A percentile compares a stretch with the other conserved stretches of the same genome.
Conservation (phyloP, 2,113 vertebrate species). For the Zingel zingel region DNA sequence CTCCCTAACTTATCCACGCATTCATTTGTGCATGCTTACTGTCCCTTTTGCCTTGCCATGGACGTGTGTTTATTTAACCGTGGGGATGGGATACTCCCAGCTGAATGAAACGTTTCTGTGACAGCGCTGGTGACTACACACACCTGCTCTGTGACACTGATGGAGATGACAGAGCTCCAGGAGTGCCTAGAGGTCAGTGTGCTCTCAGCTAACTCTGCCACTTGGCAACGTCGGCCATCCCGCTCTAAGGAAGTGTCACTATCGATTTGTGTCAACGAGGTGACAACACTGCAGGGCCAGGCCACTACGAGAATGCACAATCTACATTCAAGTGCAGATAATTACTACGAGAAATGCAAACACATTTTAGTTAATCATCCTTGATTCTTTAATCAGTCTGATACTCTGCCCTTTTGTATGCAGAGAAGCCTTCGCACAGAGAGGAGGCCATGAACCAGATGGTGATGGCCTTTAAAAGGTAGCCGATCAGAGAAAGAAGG, state of each 20-base stretch:
- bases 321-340: slow-evolving; percentile 29
- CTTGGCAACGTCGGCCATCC: slow-evolving; percentile 58
- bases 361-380: slow-evolving; percentile 12
- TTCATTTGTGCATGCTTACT: neutral
- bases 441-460: slow-evolving; percentile 44
- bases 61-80: slow-evolving; percentile 26
- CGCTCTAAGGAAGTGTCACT: slow-evolving; percentile 75
- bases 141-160: slow-evolving; percentile 66
- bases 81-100: neutral
- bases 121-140: slow-evolving; percentile 46
- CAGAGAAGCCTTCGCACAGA: slow-evolving; percentile 26
- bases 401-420: neutral
- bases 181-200: slow-evolving; percentile 58
- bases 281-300: slow-evolving; percentile 50
- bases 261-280: slow-evolving; percentile 71
- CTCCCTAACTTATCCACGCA: neutral
- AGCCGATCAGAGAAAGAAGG: slow-evolving; percentile 56
- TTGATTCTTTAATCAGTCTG: slow-evolving; percentile 38
- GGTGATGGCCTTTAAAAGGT: slow-evolving; percentile 49
- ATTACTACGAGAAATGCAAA: slow-evolving; percentile 18
- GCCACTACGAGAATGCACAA: slow-evolving; percentile 33
- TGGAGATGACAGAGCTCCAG: slow-evolving; percentile 65
- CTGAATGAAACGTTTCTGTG: slow-evolving; percentile 43
- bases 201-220: slow-evolving; percentile 52
- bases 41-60: neutral